Base-by-base conservation (phyloP, 2,113 vertebrate genomes). In the Cryptomyrus ogoouensis region DNA sequence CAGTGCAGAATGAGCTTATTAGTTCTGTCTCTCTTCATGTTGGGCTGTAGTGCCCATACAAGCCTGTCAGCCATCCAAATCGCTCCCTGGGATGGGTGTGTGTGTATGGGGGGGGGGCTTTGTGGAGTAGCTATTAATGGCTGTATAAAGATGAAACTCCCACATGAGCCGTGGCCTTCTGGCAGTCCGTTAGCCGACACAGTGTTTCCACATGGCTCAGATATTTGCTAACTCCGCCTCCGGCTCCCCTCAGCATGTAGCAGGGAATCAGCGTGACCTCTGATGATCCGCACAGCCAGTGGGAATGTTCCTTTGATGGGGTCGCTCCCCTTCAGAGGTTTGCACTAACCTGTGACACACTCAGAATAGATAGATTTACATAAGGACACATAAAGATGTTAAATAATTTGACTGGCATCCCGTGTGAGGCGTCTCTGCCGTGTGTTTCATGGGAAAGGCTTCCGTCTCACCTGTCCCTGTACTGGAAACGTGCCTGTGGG, bases 141-240 rank as follows among this genome's bases (percentile, higher is more conserved):
- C 44, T 12, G 15, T 86, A 50, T 83, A 42, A 50, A 42, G 74
- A 27, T 83, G 24, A 89, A 80, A 50, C 88, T 52, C 39, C 44
- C 44, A 47, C 46, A n/a, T 80, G n/a, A 80, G 70, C 44, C 1
- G 7, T 7, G 17, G 83, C 39, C 39, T 88, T 74, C 88, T 87
- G 47, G 87, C 85, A 87, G 93, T 89, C 88, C 89, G 92, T 93
- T 91, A 92, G 21, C 87, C 91, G 91, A 91, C 90, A 70, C 91
- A 91, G 88, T 74, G 88, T 3, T 85, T 77, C 35, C 6, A 89
- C 88, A 49, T 66, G 89, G 90, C 89, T 77, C 85, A 88, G 91
- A 92, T 90, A 92, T 92, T 91, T 91, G 84, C 88, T 90, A 12
- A 1, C 88, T n/a, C 24, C 86, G 88, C 89, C 27, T 39, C 52